Evolutionary conservation across 2,888 invertebrate species (phyloP).

Genomic region (Orchesellides sinensis): DNA sequence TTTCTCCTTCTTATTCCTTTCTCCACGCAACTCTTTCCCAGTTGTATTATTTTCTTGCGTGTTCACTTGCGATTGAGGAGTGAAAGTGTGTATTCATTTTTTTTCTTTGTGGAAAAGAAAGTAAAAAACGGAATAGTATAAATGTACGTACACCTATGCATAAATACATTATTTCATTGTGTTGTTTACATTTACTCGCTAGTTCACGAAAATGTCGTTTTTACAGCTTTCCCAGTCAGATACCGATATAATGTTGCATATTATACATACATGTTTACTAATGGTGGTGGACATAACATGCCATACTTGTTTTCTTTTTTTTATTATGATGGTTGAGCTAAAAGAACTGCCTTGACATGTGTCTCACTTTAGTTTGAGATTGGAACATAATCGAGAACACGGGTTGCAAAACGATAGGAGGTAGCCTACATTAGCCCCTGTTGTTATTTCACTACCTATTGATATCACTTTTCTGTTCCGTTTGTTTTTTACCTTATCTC

Average conservation of each 20-base stretch:
- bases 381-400: constrained; percentile 55
- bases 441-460: no score
- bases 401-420: constrained; percentile 34
- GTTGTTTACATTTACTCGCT: no score
- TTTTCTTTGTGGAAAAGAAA: constrained; percentile 2
- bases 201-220: not conserved
- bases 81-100: not conserved
- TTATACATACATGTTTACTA: no score
- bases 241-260: constrained; percentile 13
- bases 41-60: constrained; percentile 73
- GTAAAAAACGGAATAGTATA: no score
- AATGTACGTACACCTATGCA: no score
- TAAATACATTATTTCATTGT: no score
- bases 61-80: constrained; percentile 49
- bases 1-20: constrained; percentile 15
- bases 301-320: no score
- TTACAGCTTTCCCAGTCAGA: no score
- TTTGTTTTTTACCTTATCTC: not conserved
- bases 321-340: no score
- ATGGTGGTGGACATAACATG: no score
- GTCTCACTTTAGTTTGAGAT: constrained; percentile 44
- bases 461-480: no score
- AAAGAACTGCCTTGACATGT: no score
- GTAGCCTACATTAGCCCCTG: not conserved
- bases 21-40: constrained; percentile 70